Percentiles rank a stretch among this genome's conserved stretches.
These are phyloP conservation scores for Columba janthina DNA, from an alignment of 2,113 vertebrate species.

Conservation along the genomic window DNA sequence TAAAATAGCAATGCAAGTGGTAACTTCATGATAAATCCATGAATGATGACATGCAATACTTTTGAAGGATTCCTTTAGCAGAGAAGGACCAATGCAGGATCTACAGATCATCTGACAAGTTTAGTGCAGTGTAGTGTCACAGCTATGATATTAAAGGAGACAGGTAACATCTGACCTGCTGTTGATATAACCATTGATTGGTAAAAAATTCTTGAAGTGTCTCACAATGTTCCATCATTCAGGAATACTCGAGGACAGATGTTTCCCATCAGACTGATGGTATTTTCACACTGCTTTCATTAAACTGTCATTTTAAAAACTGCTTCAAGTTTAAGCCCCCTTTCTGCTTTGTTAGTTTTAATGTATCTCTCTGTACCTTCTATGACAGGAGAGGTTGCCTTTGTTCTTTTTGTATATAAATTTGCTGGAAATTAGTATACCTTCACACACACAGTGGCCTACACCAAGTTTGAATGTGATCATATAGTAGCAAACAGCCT, in stretches of 20 bases:
- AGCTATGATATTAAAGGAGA: conserved; percentile 30
- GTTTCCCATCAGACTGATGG: conserved; percentile 67
- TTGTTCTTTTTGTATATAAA: conserved; percentile 49
- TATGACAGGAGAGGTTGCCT: conserved; percentile 44
- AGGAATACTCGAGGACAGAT: conserved; percentile 51
- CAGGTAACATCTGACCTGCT: conserved; percentile 16
- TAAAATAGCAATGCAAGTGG: neutral
- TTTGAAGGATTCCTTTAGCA: neutral
- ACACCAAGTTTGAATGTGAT: neutral
- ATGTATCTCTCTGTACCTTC: conserved; percentile 46
- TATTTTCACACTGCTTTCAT: conserved; percentile 73
- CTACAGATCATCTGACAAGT: neutral
- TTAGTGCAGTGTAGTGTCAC: neutral
- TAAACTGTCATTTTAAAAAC: conserved; percentile 76
- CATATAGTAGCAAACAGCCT: neutral
- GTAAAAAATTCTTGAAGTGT: conserved; percentile 35
- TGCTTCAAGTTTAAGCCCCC: conserved; percentile 58
- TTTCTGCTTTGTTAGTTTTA: conserved; percentile 73
- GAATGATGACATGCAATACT: neutral
- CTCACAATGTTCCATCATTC: conserved; percentile 50
- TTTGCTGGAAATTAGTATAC: neutral
- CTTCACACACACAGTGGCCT: neutral
- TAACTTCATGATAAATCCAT: neutral
- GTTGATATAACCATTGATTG: conserved; percentile 16
- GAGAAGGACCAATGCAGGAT: neutral